A percentile compares a stretch with the other conserved stretches of the same genome.
Evolutionary conservation across 2,888 invertebrate species (phyloP).

Genomic region (Trachelus stipa): DNA sequence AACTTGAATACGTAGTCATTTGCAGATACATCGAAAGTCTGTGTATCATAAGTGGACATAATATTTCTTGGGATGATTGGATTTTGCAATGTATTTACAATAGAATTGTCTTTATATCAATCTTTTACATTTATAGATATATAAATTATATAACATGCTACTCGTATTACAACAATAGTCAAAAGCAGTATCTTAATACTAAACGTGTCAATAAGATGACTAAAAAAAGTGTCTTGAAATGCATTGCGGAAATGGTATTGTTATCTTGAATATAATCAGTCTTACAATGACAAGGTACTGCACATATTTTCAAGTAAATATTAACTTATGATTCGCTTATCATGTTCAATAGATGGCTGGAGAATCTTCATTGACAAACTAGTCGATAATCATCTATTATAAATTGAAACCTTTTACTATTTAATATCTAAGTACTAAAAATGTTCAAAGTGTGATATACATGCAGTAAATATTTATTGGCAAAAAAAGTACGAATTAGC

Average conservation of each 20-base stretch:
- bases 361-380: neutral
- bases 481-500: neutral
- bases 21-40: neutral
- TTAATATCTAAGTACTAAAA: neutral
- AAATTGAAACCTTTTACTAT: neutral
- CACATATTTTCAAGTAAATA: neutral
- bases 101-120: neutral
- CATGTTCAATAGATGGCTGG: neutral
- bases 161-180: neutral
- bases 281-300: constrained; percentile 13
- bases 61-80: neutral
- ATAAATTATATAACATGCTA: neutral
- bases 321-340: neutral
- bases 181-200: neutral
- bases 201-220: neutral
- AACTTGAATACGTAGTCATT: constrained; percentile 1
- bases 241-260: neutral
- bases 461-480: constrained; percentile 3
- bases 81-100: neutral
- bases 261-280: constrained; percentile 19
- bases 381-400: neutral
- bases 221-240: neutral
- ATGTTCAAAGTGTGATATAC: constrained; percentile 11
- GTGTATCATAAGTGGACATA: neutral
- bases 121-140: neutral